These are phyloP conservation scores for Phenacoccus solenopsis DNA, from an alignment of 1,140 invertebrate genomes.

Conservation along the genomic window DNA sequence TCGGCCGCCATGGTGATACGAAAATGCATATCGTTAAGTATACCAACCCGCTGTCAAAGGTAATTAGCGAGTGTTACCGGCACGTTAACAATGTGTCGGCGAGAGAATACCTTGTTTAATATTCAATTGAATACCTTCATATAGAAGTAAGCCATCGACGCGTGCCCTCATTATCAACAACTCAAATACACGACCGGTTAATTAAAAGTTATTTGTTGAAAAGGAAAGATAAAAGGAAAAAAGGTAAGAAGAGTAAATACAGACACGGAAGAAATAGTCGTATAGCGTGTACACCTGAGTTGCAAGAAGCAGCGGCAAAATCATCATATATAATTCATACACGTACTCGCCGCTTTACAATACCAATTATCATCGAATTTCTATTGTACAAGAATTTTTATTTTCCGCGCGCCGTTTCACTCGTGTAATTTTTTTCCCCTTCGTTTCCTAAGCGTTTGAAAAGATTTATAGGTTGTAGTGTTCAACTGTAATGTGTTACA, in stretches of 20 bases:
- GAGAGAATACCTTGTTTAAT: too few relatives aligned
- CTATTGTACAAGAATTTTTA: neutral
- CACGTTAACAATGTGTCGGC: neutral
- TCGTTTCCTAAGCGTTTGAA: too few relatives aligned
- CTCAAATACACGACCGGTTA: neutral
- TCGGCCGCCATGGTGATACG: too few relatives aligned
- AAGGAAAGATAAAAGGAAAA: neutral
- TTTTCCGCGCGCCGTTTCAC: neutral
- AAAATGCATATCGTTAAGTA: too few relatives aligned
- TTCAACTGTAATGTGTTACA: too few relatives aligned
- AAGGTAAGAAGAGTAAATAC: too few relatives aligned
- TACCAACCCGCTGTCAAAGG: too few relatives aligned
- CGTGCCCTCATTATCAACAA: neutral
- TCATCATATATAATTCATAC: neutral
- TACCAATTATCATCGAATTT: neutral
- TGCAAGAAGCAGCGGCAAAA: neutral
- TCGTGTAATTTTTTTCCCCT: too few relatives aligned
- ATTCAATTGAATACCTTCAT: too few relatives aligned
- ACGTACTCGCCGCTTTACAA: neutral
- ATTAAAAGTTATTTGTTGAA: neutral
- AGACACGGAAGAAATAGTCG: too few relatives aligned
- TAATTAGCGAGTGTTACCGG: neutral
- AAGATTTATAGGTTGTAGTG: too few relatives aligned
- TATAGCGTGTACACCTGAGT: too few relatives aligned
- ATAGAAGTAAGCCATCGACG: neutral